These are phyloP conservation scores for Rachycentron canadum DNA, from an alignment of 2,797 vertebrate genomes.

Conservation along the genomic window DNA sequence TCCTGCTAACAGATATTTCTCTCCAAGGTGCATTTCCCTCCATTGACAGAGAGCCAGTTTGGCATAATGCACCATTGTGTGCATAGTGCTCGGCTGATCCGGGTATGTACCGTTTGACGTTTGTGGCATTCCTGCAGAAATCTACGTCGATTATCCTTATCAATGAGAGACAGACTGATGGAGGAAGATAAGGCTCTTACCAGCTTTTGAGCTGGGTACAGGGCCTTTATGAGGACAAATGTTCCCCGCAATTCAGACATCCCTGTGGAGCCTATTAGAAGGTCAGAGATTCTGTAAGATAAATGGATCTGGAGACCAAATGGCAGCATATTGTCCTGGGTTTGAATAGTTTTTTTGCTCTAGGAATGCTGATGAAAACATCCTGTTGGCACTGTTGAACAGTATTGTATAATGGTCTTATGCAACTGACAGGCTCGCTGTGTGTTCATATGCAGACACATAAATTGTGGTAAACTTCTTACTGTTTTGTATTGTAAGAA, in stretches of 20 bases:
- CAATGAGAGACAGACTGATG: slow-evolving; percentile 73
- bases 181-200: slow-evolving; percentile 59
- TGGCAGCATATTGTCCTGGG: slow-evolving; percentile 56
- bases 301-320: slow-evolving; percentile 55
- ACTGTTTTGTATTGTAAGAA: neutral
- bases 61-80: slow-evolving; percentile 74
- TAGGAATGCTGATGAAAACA: slow-evolving; percentile 56
- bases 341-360: slow-evolving; percentile 54
- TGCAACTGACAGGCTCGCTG: slow-evolving; percentile 4
- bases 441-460: neutral
- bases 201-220: slow-evolving; percentile 54
- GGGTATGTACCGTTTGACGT: slow-evolving; percentile 66
- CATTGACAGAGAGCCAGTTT: slow-evolving; percentile 32
- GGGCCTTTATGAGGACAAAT: slow-evolving; percentile 52
- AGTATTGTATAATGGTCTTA: slow-evolving; percentile 14
- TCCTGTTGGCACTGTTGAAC: slow-evolving; percentile 32
- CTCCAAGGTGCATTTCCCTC: slow-evolving; percentile 54
- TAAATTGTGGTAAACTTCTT: neutral
- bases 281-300: slow-evolving; percentile 69
- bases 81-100: slow-evolving; percentile 37
- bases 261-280: slow-evolving; percentile 66
- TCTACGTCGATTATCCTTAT: slow-evolving; percentile 74
- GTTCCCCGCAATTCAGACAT: slow-evolving; percentile 41
- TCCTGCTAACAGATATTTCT: slow-evolving; percentile 29
- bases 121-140: slow-evolving; percentile 68